Percentiles rank a stretch among this genome's conserved stretches.
phyloP scores from a whole-genome alignment of 2,888 invertebrate genomes.

The Melinaea menophilus region DNA sequence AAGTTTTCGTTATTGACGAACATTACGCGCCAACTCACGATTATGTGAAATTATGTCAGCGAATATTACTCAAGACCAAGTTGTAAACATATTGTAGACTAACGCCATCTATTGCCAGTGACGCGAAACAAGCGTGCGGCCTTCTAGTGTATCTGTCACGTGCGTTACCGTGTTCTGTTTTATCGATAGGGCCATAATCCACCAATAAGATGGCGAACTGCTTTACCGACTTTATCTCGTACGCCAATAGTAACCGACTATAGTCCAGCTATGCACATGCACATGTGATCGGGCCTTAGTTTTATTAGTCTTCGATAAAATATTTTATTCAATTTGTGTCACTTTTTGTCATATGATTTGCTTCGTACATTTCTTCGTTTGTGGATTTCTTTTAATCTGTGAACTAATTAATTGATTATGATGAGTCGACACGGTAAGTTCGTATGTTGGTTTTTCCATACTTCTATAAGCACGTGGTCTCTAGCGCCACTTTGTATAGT shows the following conservation, averaged over 20 bases:
- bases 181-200: conserved; percentile 39
- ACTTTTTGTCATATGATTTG: conserved; percentile 2
- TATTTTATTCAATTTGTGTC: conserved; percentile 25
- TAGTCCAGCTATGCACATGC: conserved; percentile 52
- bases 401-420: conserved; percentile 30
- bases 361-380: conserved; percentile 2
- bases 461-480: conserved; percentile 30
- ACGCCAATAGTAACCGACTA: conserved; percentile 53
- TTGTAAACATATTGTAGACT: conserved; percentile 52
- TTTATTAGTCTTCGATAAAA: conserved; percentile 25
- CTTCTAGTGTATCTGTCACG: conserved; percentile 50
- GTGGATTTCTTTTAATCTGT: conserved; percentile 21
- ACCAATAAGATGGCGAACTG: conserved; percentile 47
- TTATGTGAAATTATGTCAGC: conserved; percentile 63
- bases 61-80: conserved; percentile 30
- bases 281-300: conserved; percentile 63
- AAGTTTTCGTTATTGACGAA: conserved; percentile 37
- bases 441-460: conserved; percentile 27
- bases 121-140: conserved; percentile 31
- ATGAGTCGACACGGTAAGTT: conserved; percentile 66
- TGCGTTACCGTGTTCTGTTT: conserved; percentile 46
- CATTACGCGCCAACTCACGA: conserved; percentile 28
- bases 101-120: conserved; percentile 49
- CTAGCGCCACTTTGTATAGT: conserved; percentile 40
- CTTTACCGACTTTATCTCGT: conserved; percentile 40